These are phyloP conservation scores for Drosophila santomea DNA, from an alignment of 1,140 invertebrate genomes.

Conservation along the genomic window DNA sequence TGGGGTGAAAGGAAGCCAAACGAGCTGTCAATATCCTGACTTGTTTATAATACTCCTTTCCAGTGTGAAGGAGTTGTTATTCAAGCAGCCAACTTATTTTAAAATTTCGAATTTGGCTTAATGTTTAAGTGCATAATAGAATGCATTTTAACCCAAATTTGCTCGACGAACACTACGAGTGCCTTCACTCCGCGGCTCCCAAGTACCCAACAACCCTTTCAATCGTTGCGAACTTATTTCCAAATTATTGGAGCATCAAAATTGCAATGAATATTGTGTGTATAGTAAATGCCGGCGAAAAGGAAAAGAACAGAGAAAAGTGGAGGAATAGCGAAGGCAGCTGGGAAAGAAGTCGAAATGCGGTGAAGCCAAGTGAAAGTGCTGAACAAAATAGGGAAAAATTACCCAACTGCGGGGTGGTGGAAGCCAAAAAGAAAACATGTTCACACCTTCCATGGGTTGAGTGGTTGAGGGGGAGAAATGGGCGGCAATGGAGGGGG, in stretches of 20 bases:
- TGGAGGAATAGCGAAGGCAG: conserved; percentile 20
- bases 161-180: neutral
- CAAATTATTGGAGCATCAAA: conserved; percentile 84
- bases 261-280: conserved; percentile 82
- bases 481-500: conserved; percentile 3
- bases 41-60: conserved; percentile 18
- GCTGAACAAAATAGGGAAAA: conserved; percentile 70
- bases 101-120: no score
- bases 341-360: conserved; percentile 30
- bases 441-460: conserved; percentile 64
- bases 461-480: neutral
- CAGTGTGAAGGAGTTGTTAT: neutral
- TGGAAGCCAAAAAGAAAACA: conserved; percentile 54
- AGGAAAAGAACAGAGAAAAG: conserved; percentile 10
- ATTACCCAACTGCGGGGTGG: conserved; percentile 59
- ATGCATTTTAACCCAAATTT: conserved; percentile 49
- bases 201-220: conserved; percentile 63
- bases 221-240: conserved; percentile 58
- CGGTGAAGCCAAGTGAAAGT: conserved; percentile 72
- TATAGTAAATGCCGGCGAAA: conserved; percentile 30
- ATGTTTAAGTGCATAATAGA: conserved; percentile 5
- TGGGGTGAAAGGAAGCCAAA: conserved; percentile 8
- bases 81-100: neutral
- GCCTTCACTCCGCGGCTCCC: conserved; percentile 26
- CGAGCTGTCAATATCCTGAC: conserved; percentile 25